A percentile compares a stretch with the other conserved stretches of the same genome.
Evolutionary conservation across 2,113 vertebrate genomes (phyloP).

Genomic region (Nibea coibor): DNA sequence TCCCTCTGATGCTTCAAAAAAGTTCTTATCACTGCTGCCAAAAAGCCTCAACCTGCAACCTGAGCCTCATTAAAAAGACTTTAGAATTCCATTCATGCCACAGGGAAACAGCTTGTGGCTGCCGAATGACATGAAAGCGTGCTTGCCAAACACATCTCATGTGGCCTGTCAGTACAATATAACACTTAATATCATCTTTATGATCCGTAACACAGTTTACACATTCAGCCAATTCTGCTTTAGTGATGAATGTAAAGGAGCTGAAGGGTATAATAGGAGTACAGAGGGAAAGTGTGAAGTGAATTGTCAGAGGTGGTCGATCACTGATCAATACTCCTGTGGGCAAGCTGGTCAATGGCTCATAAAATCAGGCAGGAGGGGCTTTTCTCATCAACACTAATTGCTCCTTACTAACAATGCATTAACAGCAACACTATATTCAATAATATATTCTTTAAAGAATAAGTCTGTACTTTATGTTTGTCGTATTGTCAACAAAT

Average conservation of each 20-base stretch:
- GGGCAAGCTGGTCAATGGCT: constrained; percentile 1
- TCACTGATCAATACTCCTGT: constrained; percentile 46
- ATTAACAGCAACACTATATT: neutral
- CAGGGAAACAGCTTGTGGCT: constrained; percentile 1
- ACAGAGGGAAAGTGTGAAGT: neutral
- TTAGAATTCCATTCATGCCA: neutral
- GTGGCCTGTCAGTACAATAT: neutral
- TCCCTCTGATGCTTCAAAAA: constrained; percentile 25
- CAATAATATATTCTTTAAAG: neutral
- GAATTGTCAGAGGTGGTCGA: constrained; percentile 4
- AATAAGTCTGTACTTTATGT: neutral
- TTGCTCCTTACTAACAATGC: neutral
- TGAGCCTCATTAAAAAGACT: constrained; percentile 11
- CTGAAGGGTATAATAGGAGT: neutral
- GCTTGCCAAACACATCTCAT: constrained; percentile 26
- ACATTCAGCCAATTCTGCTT: neutral
- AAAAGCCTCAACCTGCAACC: constrained; percentile 26
- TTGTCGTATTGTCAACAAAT: neutral
- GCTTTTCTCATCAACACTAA: no score
- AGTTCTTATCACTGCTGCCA: constrained; percentile 41
- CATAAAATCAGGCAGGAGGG: constrained; percentile 18
- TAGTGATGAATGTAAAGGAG: constrained; percentile 8
- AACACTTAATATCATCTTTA: neutral
- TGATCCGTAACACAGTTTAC: constrained; percentile 3
- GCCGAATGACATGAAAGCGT: neutral